Evolutionary conservation across 2,797 vertebrate genomes (phyloP).

Genomic region (Scolopax rusticola): DNA sequence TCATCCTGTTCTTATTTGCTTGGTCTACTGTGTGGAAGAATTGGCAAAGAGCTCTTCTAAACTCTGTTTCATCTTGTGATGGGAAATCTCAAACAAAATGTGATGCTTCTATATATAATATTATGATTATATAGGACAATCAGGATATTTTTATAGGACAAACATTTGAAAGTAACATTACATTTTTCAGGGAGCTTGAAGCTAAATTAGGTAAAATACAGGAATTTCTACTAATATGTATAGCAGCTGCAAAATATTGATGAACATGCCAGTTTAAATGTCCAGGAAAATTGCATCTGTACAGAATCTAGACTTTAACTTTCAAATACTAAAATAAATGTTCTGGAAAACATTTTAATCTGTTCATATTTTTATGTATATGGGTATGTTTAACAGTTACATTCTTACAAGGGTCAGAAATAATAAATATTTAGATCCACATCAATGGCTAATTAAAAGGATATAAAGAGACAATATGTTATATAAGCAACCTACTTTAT

Average conservation of each 20-base stretch:
- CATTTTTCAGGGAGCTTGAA: background rate
- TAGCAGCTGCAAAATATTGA: background rate
- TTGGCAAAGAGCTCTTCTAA: background rate
- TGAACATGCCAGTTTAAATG: constrained; percentile 1
- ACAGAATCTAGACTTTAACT: constrained; percentile 34
- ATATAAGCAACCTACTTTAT: background rate
- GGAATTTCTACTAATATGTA: background rate
- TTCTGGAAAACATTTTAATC: constrained; percentile 34
- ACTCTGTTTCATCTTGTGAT: background rate
- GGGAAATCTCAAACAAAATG: background rate
- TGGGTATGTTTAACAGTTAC: background rate
- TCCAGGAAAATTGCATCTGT: constrained; percentile 20
- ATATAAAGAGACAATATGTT: background rate
- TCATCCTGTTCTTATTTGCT: background rate
- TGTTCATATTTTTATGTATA: constrained; percentile 28
- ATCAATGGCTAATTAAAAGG: constrained; percentile 43
- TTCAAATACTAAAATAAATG: constrained; percentile 53
- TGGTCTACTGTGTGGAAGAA: background rate
- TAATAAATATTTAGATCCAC: constrained; percentile 15
- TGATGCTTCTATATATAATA: background rate
- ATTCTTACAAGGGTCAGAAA: constrained; percentile 26
- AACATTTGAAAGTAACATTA: background rate
- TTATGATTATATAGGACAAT: background rate
- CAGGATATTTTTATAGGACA: background rate
- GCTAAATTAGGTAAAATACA: background rate